Evolutionary conservation across 2,797 vertebrate species (phyloP), one percentile per base, ranked within the genome.

Genomic region (Vultur gryphus): DNA sequence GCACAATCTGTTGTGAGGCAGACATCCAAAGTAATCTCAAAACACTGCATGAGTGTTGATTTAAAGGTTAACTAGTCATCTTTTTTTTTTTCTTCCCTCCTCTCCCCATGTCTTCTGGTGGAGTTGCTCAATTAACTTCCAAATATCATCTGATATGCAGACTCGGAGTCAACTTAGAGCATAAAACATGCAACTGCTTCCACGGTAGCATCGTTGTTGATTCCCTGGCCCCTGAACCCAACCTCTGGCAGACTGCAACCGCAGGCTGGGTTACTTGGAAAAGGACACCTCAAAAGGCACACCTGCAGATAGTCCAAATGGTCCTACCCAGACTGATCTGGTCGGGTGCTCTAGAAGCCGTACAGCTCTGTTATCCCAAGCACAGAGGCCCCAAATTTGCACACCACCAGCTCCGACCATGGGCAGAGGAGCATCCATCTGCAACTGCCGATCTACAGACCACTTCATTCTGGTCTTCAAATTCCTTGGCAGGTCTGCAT

Each of bases 51-150:
- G 49, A 89, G 61, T 84, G 89, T 93, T 96, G 87, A 90, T 93
- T 96, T 96, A 96, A 95, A 97, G 86, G 93, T 94, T 92, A 97
- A 86, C 82, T 87, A 90, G 65, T 89, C 35, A 89, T 82, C n/a
- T 57, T 23, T 16, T 21, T 26, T 48, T 41, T 58, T 65, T 35
- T 59, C 23, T 52, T 11, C 31, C 3, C 11, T 76, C 8, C 24
- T 58, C 52, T 90, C 73, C 37, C 73, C 23, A 33, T 20, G 37
- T 93, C 75, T 89, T 75, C 59, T 78, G 31, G 19, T 67, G 26
- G 57, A 94, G 59, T 49, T 95, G 84, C 64, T 94, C 90, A 94
- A 84, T 85, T 90, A 89, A 82, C 58, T 95, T 92, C 62, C 51
- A 90, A 87, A 28, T 51, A 82, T 67, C 51, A 80, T 87, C n/a